Conservation (phyloP, 2,888 invertebrate genomes). For the Cerastis leucographa region DNA sequence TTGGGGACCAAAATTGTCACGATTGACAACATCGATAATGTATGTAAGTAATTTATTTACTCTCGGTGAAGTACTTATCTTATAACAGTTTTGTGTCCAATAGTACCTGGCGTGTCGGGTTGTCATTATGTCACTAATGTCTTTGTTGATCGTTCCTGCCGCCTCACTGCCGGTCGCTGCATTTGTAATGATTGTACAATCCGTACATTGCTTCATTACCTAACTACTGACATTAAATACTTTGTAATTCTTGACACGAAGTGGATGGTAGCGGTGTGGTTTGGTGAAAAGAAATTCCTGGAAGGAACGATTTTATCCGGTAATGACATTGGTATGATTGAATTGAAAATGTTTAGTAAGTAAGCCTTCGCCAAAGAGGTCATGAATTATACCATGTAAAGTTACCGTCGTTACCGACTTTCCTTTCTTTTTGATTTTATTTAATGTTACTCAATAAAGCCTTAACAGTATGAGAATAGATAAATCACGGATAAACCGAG, state of each 20-base stretch:
- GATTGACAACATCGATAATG: neutral
- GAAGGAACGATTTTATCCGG: neutral
- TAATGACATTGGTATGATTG: neutral
- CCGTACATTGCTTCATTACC: slow-evolving; percentile 50
- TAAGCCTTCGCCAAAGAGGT: neutral
- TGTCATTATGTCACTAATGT: slow-evolving; percentile 55
- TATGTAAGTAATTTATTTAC: neutral
- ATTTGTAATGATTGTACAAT: slow-evolving; percentile 19
- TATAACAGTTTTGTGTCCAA: slow-evolving; percentile 6
- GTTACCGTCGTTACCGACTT: neutral
- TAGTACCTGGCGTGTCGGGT: slow-evolving; percentile 37
- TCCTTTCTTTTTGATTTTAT: neutral
- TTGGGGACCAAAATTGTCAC: neutral
- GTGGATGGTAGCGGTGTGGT: neutral
- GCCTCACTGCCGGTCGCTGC: slow-evolving; percentile 14
- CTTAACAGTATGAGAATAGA: neutral
- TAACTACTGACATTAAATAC: slow-evolving; percentile 11
- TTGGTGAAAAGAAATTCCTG: slow-evolving; percentile 8
- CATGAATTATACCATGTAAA: neutral
- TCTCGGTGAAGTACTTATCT: neutral
- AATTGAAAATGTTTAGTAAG: neutral
- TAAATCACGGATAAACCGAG: neutral
- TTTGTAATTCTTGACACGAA: slow-evolving; percentile 38
- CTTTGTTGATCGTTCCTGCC: slow-evolving; percentile 45
- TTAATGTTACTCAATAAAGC: neutral